These are phyloP conservation scores for Phasia obesa DNA, from an alignment of 2,888 invertebrate species.

Conservation along the genomic window DNA sequence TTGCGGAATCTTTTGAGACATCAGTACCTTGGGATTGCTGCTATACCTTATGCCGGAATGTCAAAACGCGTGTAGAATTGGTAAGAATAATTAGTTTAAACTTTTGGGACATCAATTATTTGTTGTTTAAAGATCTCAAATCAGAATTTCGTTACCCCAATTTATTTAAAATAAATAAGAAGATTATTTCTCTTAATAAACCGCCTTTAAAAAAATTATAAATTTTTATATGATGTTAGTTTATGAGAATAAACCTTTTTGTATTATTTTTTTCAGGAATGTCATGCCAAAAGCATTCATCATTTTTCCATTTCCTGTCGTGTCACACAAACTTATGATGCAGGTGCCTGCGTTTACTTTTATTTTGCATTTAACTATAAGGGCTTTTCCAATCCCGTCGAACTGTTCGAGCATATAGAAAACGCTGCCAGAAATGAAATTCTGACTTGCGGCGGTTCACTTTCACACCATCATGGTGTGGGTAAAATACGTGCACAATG, in stretches of 20 bases:
- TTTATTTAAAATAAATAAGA: too few relatives aligned
- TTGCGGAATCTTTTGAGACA: slow-evolving; percentile 99
- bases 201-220: too few relatives aligned
- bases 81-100: slow-evolving; percentile 75
- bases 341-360: slow-evolving; percentile 98
- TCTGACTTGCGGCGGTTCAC: slow-evolving; percentile 89
- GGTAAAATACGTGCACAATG: slow-evolving; percentile 96
- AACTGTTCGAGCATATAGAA: slow-evolving; percentile 93
- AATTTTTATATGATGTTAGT: too few relatives aligned
- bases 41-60: slow-evolving; percentile 91
- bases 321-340: slow-evolving; percentile 98
- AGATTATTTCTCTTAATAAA: too few relatives aligned
- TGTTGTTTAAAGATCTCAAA: too few relatives aligned
- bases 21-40: slow-evolving; percentile 98
- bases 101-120: too few relatives aligned
- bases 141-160: too few relatives aligned
- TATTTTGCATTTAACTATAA: slow-evolving; percentile 92
- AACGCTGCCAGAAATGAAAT: slow-evolving; percentile 95
- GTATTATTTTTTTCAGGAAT: slow-evolving; percentile 82
- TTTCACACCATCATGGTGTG: slow-evolving; percentile 98
- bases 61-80: slow-evolving; percentile 89
- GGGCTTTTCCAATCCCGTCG: slow-evolving; percentile 87
- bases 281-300: slow-evolving; percentile 84
- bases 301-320: slow-evolving; percentile 89
- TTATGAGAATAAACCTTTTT: not conserved